Evolutionary conservation across 1,140 invertebrate genomes (phyloP).

Genomic region (Drosophila hydei): DNA sequence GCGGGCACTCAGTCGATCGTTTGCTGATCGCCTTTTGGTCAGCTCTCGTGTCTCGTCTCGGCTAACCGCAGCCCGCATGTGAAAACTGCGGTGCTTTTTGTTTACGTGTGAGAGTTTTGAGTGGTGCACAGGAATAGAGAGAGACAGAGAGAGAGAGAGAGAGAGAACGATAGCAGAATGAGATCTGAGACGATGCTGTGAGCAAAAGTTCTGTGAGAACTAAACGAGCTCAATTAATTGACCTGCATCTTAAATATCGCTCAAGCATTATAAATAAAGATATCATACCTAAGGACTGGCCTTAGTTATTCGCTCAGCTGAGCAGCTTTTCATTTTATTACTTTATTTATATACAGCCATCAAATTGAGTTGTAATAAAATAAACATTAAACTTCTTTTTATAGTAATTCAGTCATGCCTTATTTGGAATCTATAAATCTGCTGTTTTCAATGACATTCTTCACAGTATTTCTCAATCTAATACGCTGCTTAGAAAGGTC

Average conservation of each 20-base stretch:
- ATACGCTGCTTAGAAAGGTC: no score
- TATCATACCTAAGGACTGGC: not conserved
- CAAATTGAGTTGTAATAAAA: no score
- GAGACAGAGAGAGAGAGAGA: not conserved
- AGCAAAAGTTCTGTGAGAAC: constrained; percentile 15
- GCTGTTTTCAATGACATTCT: no score
- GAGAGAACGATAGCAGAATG: constrained; percentile 11
- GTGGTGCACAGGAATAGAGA: not conserved
- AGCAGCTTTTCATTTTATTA: not conserved
- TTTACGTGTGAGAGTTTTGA: constrained; percentile 15
- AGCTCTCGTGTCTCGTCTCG: constrained; percentile 31
- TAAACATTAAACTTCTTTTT: no score
- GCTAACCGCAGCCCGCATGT: constrained; percentile 62
- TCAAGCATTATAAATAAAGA: constrained; percentile 14
- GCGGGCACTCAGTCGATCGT: not conserved
- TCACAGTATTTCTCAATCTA: no score
- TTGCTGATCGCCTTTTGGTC: constrained; percentile 45
- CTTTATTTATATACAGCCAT: no score
- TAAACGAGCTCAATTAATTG: constrained; percentile 9
- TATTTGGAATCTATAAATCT: no score
- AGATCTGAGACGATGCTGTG: constrained; percentile 17
- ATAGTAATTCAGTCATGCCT: no score
- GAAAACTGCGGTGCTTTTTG: constrained; percentile 46
- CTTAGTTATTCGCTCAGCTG: not conserved
- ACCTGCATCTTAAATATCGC: constrained; percentile 19